Evolutionary conservation across 2,797 vertebrate species (phyloP).

Genomic region (Falco concolor): DNA sequence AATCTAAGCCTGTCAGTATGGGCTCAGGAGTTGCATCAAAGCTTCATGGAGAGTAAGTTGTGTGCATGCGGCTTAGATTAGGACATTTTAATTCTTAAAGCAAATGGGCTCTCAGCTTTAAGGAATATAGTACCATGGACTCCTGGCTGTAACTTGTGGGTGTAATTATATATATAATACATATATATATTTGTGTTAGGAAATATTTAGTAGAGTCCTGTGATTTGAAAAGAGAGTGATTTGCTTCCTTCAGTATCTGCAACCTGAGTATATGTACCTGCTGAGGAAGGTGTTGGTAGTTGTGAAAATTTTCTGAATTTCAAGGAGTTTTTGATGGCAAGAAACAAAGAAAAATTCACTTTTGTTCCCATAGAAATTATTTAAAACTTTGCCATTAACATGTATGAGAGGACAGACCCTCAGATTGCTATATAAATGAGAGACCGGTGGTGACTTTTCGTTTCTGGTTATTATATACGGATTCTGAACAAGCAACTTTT

Average conservation of each 20-base stretch:
- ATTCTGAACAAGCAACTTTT: background rate
- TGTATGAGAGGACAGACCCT: background rate
- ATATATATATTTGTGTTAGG: background rate
- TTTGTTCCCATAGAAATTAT: background rate
- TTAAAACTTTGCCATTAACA: background rate
- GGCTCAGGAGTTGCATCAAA: background rate
- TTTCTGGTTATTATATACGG: background rate
- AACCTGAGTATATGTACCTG: background rate
- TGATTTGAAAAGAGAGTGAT: background rate
- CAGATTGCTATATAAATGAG: background rate
- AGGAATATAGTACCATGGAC: background rate
- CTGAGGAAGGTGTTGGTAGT: background rate
- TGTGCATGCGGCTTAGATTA: background rate
- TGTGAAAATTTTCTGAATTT: background rate
- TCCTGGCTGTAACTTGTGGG: background rate
- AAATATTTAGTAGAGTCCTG: background rate
- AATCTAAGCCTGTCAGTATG: background rate
- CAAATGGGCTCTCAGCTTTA: background rate
- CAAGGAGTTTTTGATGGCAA: background rate
- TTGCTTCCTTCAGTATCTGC: background rate
- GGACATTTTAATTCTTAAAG: background rate
- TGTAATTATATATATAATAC: too few species aligned
- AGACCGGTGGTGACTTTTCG: background rate
- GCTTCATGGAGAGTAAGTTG: background rate
- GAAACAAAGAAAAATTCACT: background rate